Conservation (phyloP, 2,113 vertebrate species). For the Maylandia zebra region DNA sequence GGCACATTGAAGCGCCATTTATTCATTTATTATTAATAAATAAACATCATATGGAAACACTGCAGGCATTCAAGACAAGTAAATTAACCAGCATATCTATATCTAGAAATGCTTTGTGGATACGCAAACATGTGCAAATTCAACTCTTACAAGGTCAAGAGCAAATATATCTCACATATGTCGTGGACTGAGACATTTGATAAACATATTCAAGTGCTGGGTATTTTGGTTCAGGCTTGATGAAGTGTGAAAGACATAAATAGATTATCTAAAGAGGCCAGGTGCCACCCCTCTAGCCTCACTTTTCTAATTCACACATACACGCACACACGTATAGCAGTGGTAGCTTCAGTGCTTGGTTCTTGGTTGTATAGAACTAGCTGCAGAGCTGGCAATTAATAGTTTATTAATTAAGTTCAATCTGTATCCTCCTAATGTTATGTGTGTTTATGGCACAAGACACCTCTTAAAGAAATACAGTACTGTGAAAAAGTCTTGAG, state of each 20-base stretch:
- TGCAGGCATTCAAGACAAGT: neutral
- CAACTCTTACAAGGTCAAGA: slow-evolving; percentile 16
- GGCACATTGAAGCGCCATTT: neutral
- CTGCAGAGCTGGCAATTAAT: neutral
- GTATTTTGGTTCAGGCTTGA: slow-evolving; percentile 55
- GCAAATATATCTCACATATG: neutral
- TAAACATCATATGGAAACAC: neutral
- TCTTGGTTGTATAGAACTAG: neutral
- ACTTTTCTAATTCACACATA: neutral
- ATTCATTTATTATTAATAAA: slow-evolving; percentile 36
- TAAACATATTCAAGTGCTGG: slow-evolving; percentile 55
- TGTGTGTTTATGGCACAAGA: neutral
- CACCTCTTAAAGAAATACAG: neutral
- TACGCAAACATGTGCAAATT: neutral
- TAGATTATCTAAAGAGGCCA: slow-evolving; percentile 61
- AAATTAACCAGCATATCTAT: neutral
- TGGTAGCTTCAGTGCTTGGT: neutral
- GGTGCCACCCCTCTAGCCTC: slow-evolving; percentile 11
- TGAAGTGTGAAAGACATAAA: slow-evolving; percentile 66
- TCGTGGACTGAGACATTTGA: slow-evolving; percentile 35
- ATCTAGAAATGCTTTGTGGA: neutral
- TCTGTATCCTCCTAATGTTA: neutral
- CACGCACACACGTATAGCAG: neutral
- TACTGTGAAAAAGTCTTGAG: neutral
- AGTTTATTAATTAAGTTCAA: neutral